Evolutionary conservation across 1,140 invertebrate genomes (phyloP), one percentile per base, ranked within the genome.

Genomic region (Asbolus verrucosus): DNA sequence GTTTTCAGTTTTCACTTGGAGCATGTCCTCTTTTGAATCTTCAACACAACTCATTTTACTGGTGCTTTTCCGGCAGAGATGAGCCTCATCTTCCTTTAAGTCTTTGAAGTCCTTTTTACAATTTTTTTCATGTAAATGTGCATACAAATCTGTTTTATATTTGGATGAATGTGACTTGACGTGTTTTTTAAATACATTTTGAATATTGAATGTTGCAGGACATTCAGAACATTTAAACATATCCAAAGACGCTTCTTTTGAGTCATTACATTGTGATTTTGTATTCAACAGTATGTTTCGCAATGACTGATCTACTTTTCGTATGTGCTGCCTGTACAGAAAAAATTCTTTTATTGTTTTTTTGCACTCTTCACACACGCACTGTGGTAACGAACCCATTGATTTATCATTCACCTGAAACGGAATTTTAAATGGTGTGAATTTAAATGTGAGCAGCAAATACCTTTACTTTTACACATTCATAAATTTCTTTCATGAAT

Each of bases 371-470:
- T 30, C 16, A 66, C 71, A 73, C 6, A 73, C 39, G 8, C 31
- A 38, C 8, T n/a, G 59, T 21, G 71, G 71, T 13, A 73, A 43
- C 4, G 39, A 11, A 0, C 70, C 39, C 24, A 13, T 38, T 6
- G 13, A 33, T 11, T 69, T 62, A 65, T 70, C 62, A 46, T 73
- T 70, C 16, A 73, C 18, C 71, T 73, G 15, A 16, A 68, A 72
- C 4, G n/a, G 13, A 19, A n/a, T 11, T 62, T 15, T 6, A 24
- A 18, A 14, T 41, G 1, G 30, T 8, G 15, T n/a, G 19, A 38
- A 24, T 62, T 15, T 6, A 11, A 11, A 21, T 2, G 13, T 21
- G n/a, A n/a, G 3, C 2, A n/a, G 2, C 6, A 36, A 6, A 11
- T 39, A 63, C 61, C 31, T 27, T 63, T 9, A 63, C 21, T 14